Base-by-base conservation (phyloP, 2,888 invertebrate genomes). In the Orthonychiurus folsomi region DNA sequence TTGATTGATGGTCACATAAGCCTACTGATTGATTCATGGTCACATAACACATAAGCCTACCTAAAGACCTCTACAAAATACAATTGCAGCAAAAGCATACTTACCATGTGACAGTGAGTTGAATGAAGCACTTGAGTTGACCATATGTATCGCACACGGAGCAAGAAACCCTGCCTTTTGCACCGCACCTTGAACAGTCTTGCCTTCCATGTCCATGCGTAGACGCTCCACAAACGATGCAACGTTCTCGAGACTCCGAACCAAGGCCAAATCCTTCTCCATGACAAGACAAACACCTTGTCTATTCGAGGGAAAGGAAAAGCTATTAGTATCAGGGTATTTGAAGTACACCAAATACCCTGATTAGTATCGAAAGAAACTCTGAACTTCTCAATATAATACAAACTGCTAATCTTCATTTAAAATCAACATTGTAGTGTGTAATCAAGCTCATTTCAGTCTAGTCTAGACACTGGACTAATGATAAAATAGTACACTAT, bases 81-180 rank as follows among this genome's bases (percentile, higher is more conserved):
- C 15, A 9, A 37, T 23, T 52, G n/a, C 5, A 12, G 52, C 5
- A 20, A 20, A 20, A 20, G n/a, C n/a, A 27, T 55, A 60, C 62
- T 65, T 66, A 75, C 78, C 78, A 80, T 54, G 77, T 77, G 50
- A 80, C 75, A 9, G 78, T 79, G 24, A 80, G 75, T 62, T 77
- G 76, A 64, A 80, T 78, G 71, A 74, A 80, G 70, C 79, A 80
- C 62, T 77, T 78, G 23, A 80, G 75, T 60, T 78, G 78, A 12
- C 79, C 78, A 61, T 76, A 75, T 9, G 78, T 77, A 58, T 78
- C 75, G 69, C 80, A 80, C 1, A 76, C 74, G 9, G 75, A 75
- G 71, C 80, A 80, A 1, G 74, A 69, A 21, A 77, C 74, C 60
- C 77, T 75, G 21, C 80, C 80, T 66, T 77, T 77, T 3, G 78